Base-by-base conservation (phyloP, 2,113 vertebrate species). In the Columba livia region DNA sequence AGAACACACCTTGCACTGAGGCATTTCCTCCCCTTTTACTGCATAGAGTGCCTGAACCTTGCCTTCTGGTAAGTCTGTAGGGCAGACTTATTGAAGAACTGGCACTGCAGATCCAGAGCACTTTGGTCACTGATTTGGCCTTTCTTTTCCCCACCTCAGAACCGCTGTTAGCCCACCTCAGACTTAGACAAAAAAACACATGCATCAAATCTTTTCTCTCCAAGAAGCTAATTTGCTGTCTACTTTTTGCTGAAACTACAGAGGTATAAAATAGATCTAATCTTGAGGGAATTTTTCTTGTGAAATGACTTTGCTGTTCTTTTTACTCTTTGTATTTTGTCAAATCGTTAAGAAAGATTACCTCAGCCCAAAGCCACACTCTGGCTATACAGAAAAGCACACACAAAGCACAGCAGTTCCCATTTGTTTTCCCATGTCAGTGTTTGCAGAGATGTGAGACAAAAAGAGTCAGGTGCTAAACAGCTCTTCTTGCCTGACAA, bases 401-500 rank as follows among this genome's bases (percentile, higher is more conserved):
- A 2, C 38, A 44, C 56, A n/a, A 70, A 51, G 44, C 29, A 18
- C 67, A 73, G 44, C 65, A 42, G 31, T 0, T 66, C 51, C 53
- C 32, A 4, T 34, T 64, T 61, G 29, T 29, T 72, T 69, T 26
- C 48, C 44, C 34, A 16, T 15, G 19, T n/a, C 56, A 31, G 32
- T 34, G 64, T 9, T 61, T 66, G 26, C 18, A 53, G 23, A 34
- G 42, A 58, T 1, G 2, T 0, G 12, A 48, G 44, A 34, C 21
- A 65, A 23, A 36, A n/a, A 21, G 5, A 19, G 13, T 19, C 65
- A 69, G 48, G 48, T 69, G 66, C 10, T 38, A 23, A 75, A 11
- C 2, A 18, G n/a, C 28, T 54, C 14, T 36, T 64, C 42, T 19
- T 71, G 60, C 10, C 64, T 40, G 8, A 3, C 0, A 0, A 5